Evolutionary conservation across 2,888 invertebrate species (phyloP), one percentile per base, ranked within the genome.

Genomic region (Buathra laborator): DNA sequence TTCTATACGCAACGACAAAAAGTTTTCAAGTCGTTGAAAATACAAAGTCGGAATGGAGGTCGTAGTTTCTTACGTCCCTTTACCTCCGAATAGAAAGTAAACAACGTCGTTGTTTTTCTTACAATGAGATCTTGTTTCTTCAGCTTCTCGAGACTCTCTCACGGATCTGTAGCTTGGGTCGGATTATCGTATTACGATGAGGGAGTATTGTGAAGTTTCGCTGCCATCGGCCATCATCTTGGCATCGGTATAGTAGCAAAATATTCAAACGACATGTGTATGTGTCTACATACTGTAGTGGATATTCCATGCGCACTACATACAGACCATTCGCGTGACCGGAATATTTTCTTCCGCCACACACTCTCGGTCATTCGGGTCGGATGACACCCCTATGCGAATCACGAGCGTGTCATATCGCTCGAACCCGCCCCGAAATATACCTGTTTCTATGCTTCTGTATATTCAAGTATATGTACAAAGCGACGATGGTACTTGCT

Each of bases 171-270:
- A n/a, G 12, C 10, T 10, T 10, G 12, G 3, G 59, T n/a, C 56
- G 72, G 46, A 12, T 92, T 91, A 92, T 92, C 92, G 87, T 86
- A 88, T 92, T 92, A 92, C 92, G 89, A 92, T 92, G 87, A 87
- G 91, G 91, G 92, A 90, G 89, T 85, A 92, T 92, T 92, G 91
- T 90, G 88, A 62, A 62, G 59, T 32, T 88, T 86, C 88, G 86
- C 88, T 76, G 76, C 77, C 83, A 78, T 76, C 59, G 80, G 48
- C 72, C 83, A 86, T 86, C 85, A 74, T 71, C 64, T 48, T 46
- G 14, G 32, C 19, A 64, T 71, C 51, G 12, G 37, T 43, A 43
- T 66, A 10, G 53, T 53, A 76, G n/a, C 53, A 43, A 32, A 53
- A 66, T 53, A 12, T 66, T 66, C 51, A 43, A 66, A 66, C n/a